Evolutionary conservation across 2,797 vertebrate genomes (phyloP).

Genomic region (Ptychobarbus kaznakovi): DNA sequence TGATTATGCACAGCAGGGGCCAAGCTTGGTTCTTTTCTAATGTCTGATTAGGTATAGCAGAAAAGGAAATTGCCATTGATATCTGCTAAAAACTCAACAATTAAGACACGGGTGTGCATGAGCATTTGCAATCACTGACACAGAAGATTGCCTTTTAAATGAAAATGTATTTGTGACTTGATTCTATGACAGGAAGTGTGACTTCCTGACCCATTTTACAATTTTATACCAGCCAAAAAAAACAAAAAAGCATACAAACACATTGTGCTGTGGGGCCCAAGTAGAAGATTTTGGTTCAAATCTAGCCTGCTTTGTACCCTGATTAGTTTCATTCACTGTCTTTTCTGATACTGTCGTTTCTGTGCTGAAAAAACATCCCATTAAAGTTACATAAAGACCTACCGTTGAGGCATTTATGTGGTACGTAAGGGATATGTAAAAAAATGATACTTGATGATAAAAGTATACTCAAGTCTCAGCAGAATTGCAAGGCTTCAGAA

Average conservation of each 20-base stretch:
- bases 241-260: background rate
- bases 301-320: background rate
- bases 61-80: conserved; percentile 62
- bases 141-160: conserved; percentile 10
- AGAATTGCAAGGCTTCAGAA: conserved; percentile 21
- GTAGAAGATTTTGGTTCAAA: background rate
- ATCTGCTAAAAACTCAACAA: conserved; percentile 57
- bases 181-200: background rate
- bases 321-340: background rate
- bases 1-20: conserved; percentile 61
- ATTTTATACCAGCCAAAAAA: background rate
- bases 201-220: background rate
- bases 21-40: conserved; percentile 53
- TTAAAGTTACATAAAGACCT: conserved; percentile 28
- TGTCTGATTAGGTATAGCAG: conserved; percentile 61
- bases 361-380: background rate
- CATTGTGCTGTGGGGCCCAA: background rate
- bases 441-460: conserved; percentile 27
- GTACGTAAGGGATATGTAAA: conserved; percentile 6
- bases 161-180: conserved; percentile 14
- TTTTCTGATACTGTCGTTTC: background rate
- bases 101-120: conserved; percentile 54
- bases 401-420: conserved; percentile 11
- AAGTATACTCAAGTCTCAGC: conserved; percentile 15
- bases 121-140: conserved; percentile 49